Base-by-base conservation (phyloP, 1,140 invertebrate genomes). In the Saccostrea echinata region DNA sequence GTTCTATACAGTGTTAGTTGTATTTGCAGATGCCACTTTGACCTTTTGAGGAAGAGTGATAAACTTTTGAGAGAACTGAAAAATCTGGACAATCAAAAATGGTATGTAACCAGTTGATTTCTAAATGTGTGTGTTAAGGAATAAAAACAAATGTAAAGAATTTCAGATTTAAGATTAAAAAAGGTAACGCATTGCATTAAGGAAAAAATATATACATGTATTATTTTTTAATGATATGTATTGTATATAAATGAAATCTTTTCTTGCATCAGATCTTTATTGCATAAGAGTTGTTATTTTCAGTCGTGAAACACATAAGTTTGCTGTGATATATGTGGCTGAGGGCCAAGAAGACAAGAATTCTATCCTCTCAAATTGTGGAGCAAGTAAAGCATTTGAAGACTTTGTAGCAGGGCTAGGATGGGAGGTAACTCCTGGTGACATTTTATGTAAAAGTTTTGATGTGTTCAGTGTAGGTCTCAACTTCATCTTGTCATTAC, bases 281-380 rank as follows among this genome's bases (percentile, higher is more conserved):
- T 43, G 35, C 6, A 43, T 43, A 43, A 1, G 43, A 43, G 43
- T 43, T 43, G 9, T 43, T 43, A 8, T 53, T 94, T 95, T 35
- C 93, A 97, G 97, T 91, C 96, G 99, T 35, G 99, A 99, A 94
- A 99, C 98, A 0, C 99, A 99, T 95, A 99, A 99, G 95, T 97
- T 99, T 93, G 99, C 99, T 13, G 98, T 99, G 2, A 99, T 99
- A 91, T 99, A 99, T 95, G 98, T 99, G 0, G 98, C 97, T 35
- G 97, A 97, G 27, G 99, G 99, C 0, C 99, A 99, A 94, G 99
- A 99, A 95, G 98, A 99, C 90, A 98, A 99, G 93, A 97, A 95
- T 97, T 95, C 98, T 1, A 99, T 99, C 90, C 95, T 99, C 3
- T 97, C 96, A 16, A 98, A 97, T 94, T 96, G 96, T 61, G 96